Evolutionary conservation across 2,888 invertebrate genomes (phyloP).

Genomic region (Phanerotoma sp.): DNA sequence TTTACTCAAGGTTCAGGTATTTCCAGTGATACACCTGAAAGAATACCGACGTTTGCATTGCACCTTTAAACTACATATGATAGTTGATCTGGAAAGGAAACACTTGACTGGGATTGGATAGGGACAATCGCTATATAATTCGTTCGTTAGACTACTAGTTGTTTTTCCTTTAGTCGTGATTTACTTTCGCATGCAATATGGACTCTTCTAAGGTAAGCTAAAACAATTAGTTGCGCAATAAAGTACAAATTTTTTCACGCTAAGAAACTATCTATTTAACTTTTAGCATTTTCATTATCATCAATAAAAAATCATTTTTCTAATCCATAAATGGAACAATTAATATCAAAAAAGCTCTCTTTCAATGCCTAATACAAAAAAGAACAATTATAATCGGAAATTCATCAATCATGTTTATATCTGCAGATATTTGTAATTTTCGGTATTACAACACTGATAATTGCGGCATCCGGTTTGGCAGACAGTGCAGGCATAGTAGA

Average conservation of each 20-base stretch:
- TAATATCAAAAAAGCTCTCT: too few relatives aligned
- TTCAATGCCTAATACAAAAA: too few relatives aligned
- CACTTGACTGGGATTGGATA: constrained; percentile 43
- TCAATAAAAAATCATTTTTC: too few relatives aligned
- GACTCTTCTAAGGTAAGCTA: constrained; percentile 41
- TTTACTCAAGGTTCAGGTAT: constrained; percentile 49
- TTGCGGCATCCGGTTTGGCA: constrained; percentile 36
- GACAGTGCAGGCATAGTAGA: constrained; percentile 57
- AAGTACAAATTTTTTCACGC: too few relatives aligned
- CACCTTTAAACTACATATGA: constrained; percentile 16
- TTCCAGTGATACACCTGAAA: constrained; percentile 32
- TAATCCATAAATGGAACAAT: too few relatives aligned
- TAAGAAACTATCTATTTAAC: too few relatives aligned
- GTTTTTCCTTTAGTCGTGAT: constrained; percentile 29
- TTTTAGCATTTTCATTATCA: too few relatives aligned
- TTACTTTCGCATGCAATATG: constrained; percentile 31
- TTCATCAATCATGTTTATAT: not conserved
- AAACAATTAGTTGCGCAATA: too few relatives aligned
- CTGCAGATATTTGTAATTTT: constrained; percentile 21
- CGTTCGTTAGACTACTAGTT: constrained; percentile 41
- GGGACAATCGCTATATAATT: constrained; percentile 44
- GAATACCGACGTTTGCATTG: constrained; percentile 19
- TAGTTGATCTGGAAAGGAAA: constrained; percentile 40
- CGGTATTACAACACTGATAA: constrained; percentile 27
- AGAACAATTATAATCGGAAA: too few relatives aligned